Base-by-base conservation (phyloP, 1,140 invertebrate genomes). In the Drosophila aff. region DNA sequence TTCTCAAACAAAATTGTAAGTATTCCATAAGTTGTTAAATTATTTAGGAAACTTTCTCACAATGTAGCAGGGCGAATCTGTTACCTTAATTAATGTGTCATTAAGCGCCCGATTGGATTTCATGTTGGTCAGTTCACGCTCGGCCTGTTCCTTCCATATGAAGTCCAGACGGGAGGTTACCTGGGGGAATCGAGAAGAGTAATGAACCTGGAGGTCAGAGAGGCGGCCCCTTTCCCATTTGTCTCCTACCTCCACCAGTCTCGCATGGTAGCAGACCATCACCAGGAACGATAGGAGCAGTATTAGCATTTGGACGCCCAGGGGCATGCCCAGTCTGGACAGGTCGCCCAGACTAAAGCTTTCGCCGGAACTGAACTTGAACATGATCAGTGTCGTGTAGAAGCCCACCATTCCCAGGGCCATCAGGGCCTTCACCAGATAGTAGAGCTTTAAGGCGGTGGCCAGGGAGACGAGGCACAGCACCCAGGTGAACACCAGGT, bases 61-160 rank as follows among this genome's bases (percentile, higher is more conserved):
- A 8, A 15, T 21, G 59, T n/a, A n/a, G n/a, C n/a, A n/a, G n/a
- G n/a, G n/a, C n/a, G n/a, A n/a, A n/a, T n/a, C n/a, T n/a, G n/a
- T 49, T 80, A 93, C 92, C 91, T 93, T 93, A 78, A 93, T 93
- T 82, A 93, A 81, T 75, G 92, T 91, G 81, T 93, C 92, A 77
- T 93, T 93, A 58, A 93, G 86, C 64, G 89, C 82, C 62, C 92
- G 87, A 85, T 93, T 93, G 65, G 92, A 93, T 90, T 93, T 95
- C 97, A 99, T 99, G 85, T 98, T 98, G n/a, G 95, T 95, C 23
- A 98, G 94, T 91, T 99, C 98, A 50, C 96, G 95, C 92, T 98
- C 96, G 1, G 97, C 97, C 91, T 98, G 97, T 82, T 97, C 96
- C 92, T 99, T 99, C 98, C 98, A 99, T 8, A 99, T 94, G 92